Evolutionary conservation across 2,888 invertebrate genomes (phyloP), one percentile per base, ranked within the genome.

Genomic region (Xestia rhomboidea): DNA sequence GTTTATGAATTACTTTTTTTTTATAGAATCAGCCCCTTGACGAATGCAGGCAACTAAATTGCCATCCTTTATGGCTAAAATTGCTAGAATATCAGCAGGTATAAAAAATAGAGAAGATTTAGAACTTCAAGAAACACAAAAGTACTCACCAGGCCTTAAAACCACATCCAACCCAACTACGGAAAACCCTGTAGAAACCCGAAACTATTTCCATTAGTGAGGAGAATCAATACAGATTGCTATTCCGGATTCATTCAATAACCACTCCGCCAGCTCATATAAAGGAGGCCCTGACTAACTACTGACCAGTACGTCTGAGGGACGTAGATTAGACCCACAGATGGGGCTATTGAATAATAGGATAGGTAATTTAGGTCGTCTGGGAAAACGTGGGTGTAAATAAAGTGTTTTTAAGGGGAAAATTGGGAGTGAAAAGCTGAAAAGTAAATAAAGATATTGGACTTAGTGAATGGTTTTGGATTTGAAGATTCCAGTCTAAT

Each of bases 131-230:
- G n/a, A 70, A 70, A 30, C 30, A 71, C 18, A 75, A 38, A 34
- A 24, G 1, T 57, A 21, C n/a, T 3, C n/a, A 15, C 6, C 15
- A 44, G 4, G 18, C 8, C 66, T 74, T 62, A n/a, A 77, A 82
- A 82, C 82, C 81, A 34, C 82, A 80, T 83, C 41, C 44, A 76
- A 77, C 69, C 77, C 69, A 27, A 64, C n/a, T 67, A 13, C 44
- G 46, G 13, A 30, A 66, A 78, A 74, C 81, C 79, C 78, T 74
- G 68, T 49, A 57, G 57, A 67, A 81, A 77, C 73, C 60, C 76
- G 44, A 82, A 91, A 91, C 90, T 91, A 90, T 90, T 91, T 90
- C 88, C 91, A 91, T 91, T 91, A 91, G 68, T 49, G 67, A 69
- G 27, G 54, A 34, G 82, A 89, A 89, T 91, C 89, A 90, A 92